phyloP scores from a whole-genome alignment of 2,797 vertebrate species.

The Molossus alvarezi region DNA sequence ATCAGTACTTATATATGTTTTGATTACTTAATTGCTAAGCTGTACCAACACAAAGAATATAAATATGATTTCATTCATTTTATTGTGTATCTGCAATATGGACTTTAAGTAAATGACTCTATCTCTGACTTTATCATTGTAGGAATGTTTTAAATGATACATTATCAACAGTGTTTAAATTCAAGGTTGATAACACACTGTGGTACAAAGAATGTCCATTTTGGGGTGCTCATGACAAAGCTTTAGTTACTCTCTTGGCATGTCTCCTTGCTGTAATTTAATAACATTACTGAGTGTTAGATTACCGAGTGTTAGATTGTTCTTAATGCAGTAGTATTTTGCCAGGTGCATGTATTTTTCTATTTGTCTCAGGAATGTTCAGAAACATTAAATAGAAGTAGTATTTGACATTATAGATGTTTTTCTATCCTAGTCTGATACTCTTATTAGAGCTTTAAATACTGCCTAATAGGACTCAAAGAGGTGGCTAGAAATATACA shows the following conservation, averaged over 20 bases:
- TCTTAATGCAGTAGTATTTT: conserved; percentile 40
- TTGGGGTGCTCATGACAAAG: conserved; percentile 64
- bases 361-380: conserved; percentile 43
- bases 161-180: neutral
- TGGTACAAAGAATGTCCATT: conserved; percentile 51
- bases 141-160: conserved; percentile 23
- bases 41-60: neutral
- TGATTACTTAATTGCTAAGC: conserved; percentile 29
- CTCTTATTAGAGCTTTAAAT: conserved; percentile 22
- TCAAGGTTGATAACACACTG: neutral
- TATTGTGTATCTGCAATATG: neutral
- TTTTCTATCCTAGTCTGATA: conserved; percentile 12
- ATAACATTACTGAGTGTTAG: neutral
- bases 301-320: neutral
- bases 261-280: neutral
- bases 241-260: conserved; percentile 15
- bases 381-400: neutral
- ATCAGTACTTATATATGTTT: neutral
- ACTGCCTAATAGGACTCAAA: neutral
- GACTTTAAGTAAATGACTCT: neutral
- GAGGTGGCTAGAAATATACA: neutral
- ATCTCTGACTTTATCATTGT: neutral
- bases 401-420: neutral
- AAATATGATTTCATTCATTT: conserved; percentile 60
- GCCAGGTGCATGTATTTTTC: neutral